Percentiles rank a stretch among this genome's conserved stretches.
Evolutionary conservation across 2,113 vertebrate genomes (phyloP).

Genomic region (Austrofundulus limnaeus): DNA sequence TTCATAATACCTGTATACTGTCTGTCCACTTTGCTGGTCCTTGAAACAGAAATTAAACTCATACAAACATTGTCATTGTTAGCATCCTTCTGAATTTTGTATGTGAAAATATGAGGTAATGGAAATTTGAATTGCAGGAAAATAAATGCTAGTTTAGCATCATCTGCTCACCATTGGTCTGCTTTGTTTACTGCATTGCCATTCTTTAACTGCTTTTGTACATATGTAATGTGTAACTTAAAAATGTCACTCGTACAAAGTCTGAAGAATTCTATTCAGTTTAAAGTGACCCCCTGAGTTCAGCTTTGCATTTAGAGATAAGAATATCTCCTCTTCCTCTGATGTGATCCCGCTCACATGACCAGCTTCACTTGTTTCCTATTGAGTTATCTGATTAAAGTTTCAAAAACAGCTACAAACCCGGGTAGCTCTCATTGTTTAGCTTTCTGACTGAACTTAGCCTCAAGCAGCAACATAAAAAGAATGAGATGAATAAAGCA

Average conservation of each 20-base stretch:
- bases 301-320: slow-evolving; percentile 25
- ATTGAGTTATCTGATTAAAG: slow-evolving; percentile 41
- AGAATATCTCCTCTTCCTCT: slow-evolving; percentile 25
- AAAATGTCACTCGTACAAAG: slow-evolving; percentile 1
- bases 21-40: too few relatives aligned
- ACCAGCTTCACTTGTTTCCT: slow-evolving; percentile 24
- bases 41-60: too few relatives aligned
- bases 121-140: too few relatives aligned
- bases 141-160: too few relatives aligned
- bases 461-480: slow-evolving; percentile 20
- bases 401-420: slow-evolving; percentile 22
- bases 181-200: too few relatives aligned
- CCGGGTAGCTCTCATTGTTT: slow-evolving; percentile 27
- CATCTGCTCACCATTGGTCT: too few relatives aligned
- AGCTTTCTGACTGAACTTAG: background rate
- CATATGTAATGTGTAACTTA: background rate
- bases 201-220: too few relatives aligned
- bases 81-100: too few relatives aligned
- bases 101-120: too few relatives aligned
- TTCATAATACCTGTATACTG: too few relatives aligned
- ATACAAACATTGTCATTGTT: too few relatives aligned
- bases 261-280: slow-evolving; percentile 20
- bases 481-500: slow-evolving; percentile 55
- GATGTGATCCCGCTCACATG: slow-evolving; percentile 28
- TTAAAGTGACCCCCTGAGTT: slow-evolving; percentile 19